Evolutionary conservation across 2,113 vertebrate species (phyloP), one percentile per base, ranked within the genome.

Genomic region (Hipposideros armiger): DNA sequence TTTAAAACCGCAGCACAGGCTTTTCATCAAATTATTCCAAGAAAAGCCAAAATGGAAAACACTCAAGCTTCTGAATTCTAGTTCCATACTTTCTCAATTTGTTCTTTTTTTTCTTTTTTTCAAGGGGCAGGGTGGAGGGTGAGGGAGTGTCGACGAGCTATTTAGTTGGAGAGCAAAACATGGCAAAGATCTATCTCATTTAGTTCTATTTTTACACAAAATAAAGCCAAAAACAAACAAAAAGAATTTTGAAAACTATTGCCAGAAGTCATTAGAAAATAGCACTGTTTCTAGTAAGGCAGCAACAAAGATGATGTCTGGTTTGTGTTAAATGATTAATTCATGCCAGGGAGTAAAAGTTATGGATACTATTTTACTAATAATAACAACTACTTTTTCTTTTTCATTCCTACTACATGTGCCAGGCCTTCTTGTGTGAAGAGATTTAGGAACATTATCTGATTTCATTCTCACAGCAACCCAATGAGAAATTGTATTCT

Each of bases 11-110:
- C 64, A 73, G 24, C 56, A 30, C 14, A 86, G 87, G 36, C 40
- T 96, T 94, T 96, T 87, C 90, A 95, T 87, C 70, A 95, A 52
- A 74, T 52, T 85, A 78, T 96, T 88, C 47, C 87, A 86, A 84
- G 64, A 76, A 85, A 81, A 95, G 69, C 40, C 26, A 17, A 95
- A 95, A 94, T 73, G 20, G 60, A 94, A 97, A 94, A 86, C 0
- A 1, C 69, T 96, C 36, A 90, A 40, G 66, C 92, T 95, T 88
- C 45, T 77, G 24, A 88, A 15, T 24, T 84, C 28, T 72, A 15
- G 52, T 91, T 90, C 62, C 45, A 11, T 78, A 73, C 4, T 1
- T 94, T 92, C 85, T 93, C 67, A 84, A 64, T 90, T 86, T 90
- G 17, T 87, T 42, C 32, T 76, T 36, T 26, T 56, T 62, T 93